A percentile compares a stretch with the other conserved stretches of the same genome.
Evolutionary conservation across 2,888 invertebrate species (phyloP).

Genomic region (Acleris emargana): DNA sequence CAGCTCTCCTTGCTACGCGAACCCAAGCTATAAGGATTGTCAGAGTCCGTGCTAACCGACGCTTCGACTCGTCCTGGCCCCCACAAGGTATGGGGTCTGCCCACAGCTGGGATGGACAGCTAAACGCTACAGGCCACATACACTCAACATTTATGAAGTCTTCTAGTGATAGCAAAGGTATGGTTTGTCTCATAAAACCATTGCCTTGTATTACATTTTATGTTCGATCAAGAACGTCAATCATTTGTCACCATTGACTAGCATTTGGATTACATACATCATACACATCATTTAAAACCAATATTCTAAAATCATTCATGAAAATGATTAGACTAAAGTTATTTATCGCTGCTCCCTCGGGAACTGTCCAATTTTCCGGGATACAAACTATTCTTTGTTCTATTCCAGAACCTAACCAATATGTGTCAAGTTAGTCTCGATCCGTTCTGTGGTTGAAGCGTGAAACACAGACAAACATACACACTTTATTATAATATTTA

Average conservation of each 20-base stretch:
- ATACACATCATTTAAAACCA: neutral
- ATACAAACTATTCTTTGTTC: too few species aligned
- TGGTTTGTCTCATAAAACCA: slow-evolving; percentile 43
- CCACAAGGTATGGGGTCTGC: slow-evolving; percentile 57
- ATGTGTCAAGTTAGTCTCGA: too few species aligned
- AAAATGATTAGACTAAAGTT: neutral
- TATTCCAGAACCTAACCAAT: too few species aligned
- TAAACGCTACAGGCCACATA: slow-evolving; percentile 62
- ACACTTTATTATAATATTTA: too few species aligned
- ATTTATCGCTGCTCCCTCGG: too few species aligned
- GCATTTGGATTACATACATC: too few species aligned
- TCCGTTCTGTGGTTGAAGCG: too few species aligned
- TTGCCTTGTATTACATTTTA: neutral
- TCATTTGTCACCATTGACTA: neutral
- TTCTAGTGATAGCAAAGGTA: slow-evolving; percentile 68
- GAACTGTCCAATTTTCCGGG: too few species aligned
- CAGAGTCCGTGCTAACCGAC: slow-evolving; percentile 63
- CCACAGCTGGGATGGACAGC: slow-evolving; percentile 67
- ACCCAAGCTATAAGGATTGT: slow-evolving; percentile 73
- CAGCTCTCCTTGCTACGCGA: slow-evolving; percentile 76
- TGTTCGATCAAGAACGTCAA: neutral
- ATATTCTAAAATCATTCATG: neutral
- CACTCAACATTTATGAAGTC: slow-evolving; percentile 69
- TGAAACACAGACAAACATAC: too few species aligned
- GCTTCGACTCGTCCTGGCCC: slow-evolving; percentile 72